phyloP scores from a whole-genome alignment of 2,113 vertebrate species.

The Coreoperca whiteheadi region DNA sequence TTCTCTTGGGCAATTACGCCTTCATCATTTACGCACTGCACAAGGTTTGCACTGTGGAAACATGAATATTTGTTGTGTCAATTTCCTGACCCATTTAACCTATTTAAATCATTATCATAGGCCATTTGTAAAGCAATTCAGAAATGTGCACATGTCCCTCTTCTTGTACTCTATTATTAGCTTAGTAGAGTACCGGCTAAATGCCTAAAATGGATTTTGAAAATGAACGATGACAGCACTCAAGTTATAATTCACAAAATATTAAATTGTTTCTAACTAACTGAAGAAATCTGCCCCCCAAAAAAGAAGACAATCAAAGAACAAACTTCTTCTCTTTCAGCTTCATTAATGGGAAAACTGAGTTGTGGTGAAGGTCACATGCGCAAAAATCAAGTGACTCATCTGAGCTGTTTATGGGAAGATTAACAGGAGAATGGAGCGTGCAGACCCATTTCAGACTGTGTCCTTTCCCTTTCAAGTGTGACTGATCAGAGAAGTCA shows the following conservation, averaged over 20 bases:
- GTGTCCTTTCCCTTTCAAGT: constrained; percentile 63
- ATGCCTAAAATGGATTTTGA: not conserved
- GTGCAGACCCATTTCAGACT: constrained; percentile 68
- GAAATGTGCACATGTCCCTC: not conserved
- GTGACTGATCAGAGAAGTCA: constrained; percentile 62
- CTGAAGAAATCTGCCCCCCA: not conserved
- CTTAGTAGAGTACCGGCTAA: not conserved
- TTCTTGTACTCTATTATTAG: not conserved
- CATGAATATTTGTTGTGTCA: not conserved
- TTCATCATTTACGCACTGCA: not conserved
- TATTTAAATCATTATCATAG: not conserved
- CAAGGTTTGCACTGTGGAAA: not conserved
- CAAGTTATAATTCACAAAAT: not conserved
- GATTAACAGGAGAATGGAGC: constrained; percentile 50
- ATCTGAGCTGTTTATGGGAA: constrained; percentile 52
- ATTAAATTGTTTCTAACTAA: not conserved
- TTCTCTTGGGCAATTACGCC: not conserved
- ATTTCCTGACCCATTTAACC: not conserved
- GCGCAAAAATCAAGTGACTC: constrained; percentile 45
- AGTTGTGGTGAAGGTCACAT: constrained; percentile 17
- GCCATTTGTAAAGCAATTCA: not conserved
- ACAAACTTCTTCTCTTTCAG: constrained; percentile 7
- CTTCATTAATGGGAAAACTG: constrained; percentile 39
- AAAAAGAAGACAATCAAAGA: constrained; percentile 10
- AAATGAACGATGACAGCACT: not conserved